Evolutionary conservation across 2,888 invertebrate genomes (phyloP).

Genomic region (Trichogramma evanescens): DNA sequence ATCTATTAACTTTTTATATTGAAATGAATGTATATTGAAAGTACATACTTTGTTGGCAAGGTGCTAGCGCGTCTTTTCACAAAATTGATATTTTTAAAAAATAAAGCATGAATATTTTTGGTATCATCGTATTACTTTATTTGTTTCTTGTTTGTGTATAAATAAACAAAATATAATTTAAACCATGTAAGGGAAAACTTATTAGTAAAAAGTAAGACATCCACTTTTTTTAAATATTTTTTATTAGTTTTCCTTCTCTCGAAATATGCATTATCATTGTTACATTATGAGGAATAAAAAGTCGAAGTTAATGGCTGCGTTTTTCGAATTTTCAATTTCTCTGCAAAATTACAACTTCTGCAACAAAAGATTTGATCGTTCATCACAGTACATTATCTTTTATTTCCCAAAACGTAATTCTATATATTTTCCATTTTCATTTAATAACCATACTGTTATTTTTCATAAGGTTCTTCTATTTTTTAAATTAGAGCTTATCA

Average conservation of each 20-base stretch:
- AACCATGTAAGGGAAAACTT: no score
- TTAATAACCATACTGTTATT: not conserved
- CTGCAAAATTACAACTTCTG: no score
- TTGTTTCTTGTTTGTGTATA: no score
- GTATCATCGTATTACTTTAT: no score
- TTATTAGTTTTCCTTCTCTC: slow-evolving; percentile 13
- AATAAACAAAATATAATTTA: no score
- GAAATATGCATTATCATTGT: not conserved
- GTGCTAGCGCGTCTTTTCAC: no score
- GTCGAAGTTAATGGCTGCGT: slow-evolving; percentile 26
- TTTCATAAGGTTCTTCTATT: not conserved
- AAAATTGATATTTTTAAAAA: no score
- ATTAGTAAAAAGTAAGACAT: no score
- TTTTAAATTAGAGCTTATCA: not conserved
- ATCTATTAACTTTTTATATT: no score
- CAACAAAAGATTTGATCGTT: not conserved
- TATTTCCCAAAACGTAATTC: not conserved
- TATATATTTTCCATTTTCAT: not conserved
- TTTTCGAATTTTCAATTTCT: not conserved
- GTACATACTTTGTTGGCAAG: no score
- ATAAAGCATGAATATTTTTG: no score
- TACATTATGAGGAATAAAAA: slow-evolving; percentile 25
- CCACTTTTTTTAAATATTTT: not conserved
- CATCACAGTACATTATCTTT: not conserved
- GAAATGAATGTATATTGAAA: no score